These are phyloP conservation scores for Drosophila pectinifera DNA, from an alignment of 1,140 invertebrate species.

Conservation along the genomic window DNA sequence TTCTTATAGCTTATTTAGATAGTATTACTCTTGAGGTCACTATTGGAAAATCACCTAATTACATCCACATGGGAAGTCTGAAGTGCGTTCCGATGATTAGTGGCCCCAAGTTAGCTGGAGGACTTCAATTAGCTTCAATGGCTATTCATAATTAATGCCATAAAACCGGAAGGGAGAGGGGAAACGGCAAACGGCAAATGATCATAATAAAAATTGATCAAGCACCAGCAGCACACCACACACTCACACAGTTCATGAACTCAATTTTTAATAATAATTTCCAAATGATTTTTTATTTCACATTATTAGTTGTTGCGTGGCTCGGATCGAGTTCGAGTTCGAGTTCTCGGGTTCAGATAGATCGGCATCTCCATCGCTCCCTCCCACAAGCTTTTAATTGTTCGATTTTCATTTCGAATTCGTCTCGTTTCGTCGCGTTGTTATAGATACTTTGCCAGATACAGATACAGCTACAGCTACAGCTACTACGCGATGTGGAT, in stretches of 20 bases:
- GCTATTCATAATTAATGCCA: conserved; percentile 75
- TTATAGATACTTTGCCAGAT: conserved; percentile 50
- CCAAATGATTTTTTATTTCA: conserved; percentile 82
- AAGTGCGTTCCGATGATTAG: conserved; percentile 33
- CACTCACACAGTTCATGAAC: conserved; percentile 70
- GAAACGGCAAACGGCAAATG: conserved; percentile 52
- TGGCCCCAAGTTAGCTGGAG: conserved; percentile 35
- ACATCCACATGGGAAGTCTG: conserved; percentile 11
- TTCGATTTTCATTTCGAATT: conserved; percentile 78
- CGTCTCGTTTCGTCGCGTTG: conserved; percentile 52
- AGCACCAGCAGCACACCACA: conserved; percentile 31
- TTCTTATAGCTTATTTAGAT: too few species aligned
- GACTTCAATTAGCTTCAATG: conserved; percentile 69
- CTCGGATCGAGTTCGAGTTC: conserved; percentile 38
- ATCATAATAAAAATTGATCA: conserved; percentile 82
- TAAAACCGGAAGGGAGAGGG: conserved; percentile 68
- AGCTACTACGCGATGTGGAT: conserved; percentile 5
- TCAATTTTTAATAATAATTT: conserved; percentile 83
- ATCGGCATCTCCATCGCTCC: conserved; percentile 8
- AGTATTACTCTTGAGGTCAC: conserved; percentile 14
- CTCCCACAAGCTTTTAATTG: conserved; percentile 68
- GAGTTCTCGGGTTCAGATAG: conserved; percentile 6
- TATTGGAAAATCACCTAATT: conserved; percentile 31
- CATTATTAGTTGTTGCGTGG: conserved; percentile 66
- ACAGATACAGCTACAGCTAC: conserved; percentile 16